Conservation (phyloP, 2,113 vertebrate genomes). For the Tachysurus fulvidraco region DNA sequence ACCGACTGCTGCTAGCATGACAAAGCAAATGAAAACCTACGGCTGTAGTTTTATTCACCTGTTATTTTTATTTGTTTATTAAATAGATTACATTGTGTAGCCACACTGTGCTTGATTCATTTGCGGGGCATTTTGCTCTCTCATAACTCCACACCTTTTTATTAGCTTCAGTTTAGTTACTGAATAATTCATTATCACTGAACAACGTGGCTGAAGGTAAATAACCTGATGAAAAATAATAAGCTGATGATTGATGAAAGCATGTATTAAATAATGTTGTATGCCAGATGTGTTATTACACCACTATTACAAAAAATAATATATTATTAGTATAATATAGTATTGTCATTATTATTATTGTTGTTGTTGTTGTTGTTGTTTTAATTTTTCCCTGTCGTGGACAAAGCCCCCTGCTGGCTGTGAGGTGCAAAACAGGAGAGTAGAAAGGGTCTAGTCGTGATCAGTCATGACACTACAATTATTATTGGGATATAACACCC, state of each 20-base stretch:
- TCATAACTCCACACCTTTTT: background rate
- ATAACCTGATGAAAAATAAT: background rate
- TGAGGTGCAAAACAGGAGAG: background rate
- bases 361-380: background rate
- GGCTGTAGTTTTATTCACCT: too few relatives aligned
- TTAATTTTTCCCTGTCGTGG: background rate
- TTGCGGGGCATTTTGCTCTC: background rate
- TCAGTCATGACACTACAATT: background rate
- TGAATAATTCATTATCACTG: background rate
- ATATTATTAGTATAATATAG: background rate
- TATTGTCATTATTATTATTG: background rate
- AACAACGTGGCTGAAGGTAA: background rate
- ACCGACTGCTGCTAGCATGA: too few relatives aligned
- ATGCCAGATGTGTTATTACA: slow-evolving; percentile 1
- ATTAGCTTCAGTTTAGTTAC: background rate
- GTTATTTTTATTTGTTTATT: background rate
- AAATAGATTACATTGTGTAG: background rate
- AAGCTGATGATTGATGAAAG: background rate
- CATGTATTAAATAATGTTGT: background rate
- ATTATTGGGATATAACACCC: slow-evolving; percentile 42
- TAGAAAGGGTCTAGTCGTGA: background rate
- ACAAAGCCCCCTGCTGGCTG: background rate
- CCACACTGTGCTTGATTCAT: background rate
- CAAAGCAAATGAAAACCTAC: too few relatives aligned
- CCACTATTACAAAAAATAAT: background rate